Percentiles rank a stretch among this genome's conserved stretches.
Conservation (phyloP, 2,888 invertebrate genomes). For the Tinea semifulvella region DNA sequence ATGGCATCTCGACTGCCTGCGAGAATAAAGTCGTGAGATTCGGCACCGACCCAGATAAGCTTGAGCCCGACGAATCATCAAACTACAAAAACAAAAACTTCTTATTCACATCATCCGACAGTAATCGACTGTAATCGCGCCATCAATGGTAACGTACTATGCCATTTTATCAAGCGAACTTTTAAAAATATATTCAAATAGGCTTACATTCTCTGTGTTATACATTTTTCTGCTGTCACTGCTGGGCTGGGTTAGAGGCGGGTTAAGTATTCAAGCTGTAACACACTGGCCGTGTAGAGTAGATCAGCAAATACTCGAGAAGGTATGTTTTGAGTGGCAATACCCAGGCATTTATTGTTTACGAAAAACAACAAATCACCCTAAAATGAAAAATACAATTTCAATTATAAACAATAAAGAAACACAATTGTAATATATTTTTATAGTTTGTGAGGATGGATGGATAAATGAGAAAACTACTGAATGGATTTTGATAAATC, state of each 20-base stretch:
- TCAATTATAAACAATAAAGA: conserved; percentile 15
- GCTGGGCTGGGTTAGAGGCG: background rate
- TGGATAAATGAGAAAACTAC: no score
- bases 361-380: conserved; percentile 88
- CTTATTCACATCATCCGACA: no score
- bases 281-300: conserved; percentile 96
- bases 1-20: background rate
- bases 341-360: conserved; percentile 88
- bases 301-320: conserved; percentile 84
- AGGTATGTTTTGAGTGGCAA: conserved; percentile 84
- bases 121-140: no score
- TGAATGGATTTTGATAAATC: no score
- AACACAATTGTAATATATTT: conserved; percentile 4
- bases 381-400: conserved; percentile 37
- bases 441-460: no score
- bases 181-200: no score
- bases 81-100: background rate
- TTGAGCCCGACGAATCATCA: background rate
- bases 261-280: conserved; percentile 72
- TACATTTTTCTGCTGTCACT: background rate
- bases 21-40: background rate
- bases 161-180: no score
- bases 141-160: no score
- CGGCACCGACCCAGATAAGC: background rate
- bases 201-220: background rate